Percentiles rank a stretch among this genome's conserved stretches.
phyloP scores from a whole-genome alignment of 2,888 invertebrate genomes.

The Calameuta pallipes region DNA sequence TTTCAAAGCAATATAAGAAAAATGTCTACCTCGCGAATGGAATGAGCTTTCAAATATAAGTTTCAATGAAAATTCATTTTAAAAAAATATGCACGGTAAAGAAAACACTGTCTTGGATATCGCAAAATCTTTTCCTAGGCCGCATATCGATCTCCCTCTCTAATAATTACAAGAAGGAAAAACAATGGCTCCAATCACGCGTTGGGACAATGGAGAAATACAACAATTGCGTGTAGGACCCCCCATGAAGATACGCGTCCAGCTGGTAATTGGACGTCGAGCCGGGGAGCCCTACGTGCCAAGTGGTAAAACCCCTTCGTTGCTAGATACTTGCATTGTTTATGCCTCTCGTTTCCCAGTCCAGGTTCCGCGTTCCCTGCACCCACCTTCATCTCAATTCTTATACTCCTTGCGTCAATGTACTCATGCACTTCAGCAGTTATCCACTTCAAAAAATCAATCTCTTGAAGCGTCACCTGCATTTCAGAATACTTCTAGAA shows the following conservation, averaged over 20 bases:
- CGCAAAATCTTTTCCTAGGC: not conserved
- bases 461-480: not conserved
- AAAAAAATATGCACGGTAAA: not conserved
- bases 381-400: not conserved
- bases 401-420: not conserved
- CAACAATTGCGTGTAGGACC: conserved; percentile 65
- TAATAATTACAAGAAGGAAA: conserved; percentile 57
- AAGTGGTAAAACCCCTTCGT: conserved; percentile 60
- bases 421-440: not conserved
- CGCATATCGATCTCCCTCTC: conserved; percentile 16
- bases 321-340: conserved; percentile 59
- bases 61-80: not conserved
- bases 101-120: not conserved
- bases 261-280: conserved; percentile 63
- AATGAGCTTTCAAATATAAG: not conserved
- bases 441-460: not conserved
- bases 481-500: not conserved
- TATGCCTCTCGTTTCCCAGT: conserved; percentile 31
- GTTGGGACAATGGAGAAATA: conserved; percentile 61
- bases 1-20: not conserved
- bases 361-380: conserved; percentile 1
- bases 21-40: not conserved
- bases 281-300: conserved; percentile 58
- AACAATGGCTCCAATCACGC: conserved; percentile 63
- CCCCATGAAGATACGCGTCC: conserved; percentile 63